Evolutionary conservation across 2,888 invertebrate species (phyloP), one percentile per base, ranked within the genome.

Genomic region (Temnothorax ravouxi): DNA sequence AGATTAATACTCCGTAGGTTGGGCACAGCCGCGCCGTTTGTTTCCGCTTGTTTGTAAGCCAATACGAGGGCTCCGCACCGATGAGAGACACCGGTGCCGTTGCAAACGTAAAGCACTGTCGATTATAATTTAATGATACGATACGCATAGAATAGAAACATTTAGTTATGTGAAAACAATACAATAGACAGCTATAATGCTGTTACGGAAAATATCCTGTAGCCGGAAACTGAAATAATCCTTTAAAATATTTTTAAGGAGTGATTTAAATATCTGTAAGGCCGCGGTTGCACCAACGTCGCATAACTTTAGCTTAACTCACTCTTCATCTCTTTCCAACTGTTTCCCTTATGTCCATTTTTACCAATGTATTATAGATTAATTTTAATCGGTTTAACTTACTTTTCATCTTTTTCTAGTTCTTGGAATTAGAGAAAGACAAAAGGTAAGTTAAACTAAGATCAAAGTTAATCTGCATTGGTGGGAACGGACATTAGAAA

Each of bases 1-100:
- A 91, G 91, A 91, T 92, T 91, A 92, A 92, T 91, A 89, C 88
- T 80, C 88, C 87, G 69, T 76, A 76, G 81, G 79, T 50, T 72
- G 59, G 50, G 61, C 80, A 59, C 75, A 71, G 72, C 81, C 84
- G 83, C 79, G 77, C 86, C 83, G 81, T 88, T 88, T 87, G 86
- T 88, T 86, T 87, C 89, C 84, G 72, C 29, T 86, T 84, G 84
- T 84, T 80, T 69, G 79, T 62, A 75, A 84, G 50, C 80, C 75
- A 71, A 84, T 77, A 80, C 84, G 41, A 44, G 29, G 29, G 61
- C 11, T 66, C 66, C 59, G 69, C 38, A 52, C 56, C 56, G 66
- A 85, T 72, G 76, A 83, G 77, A 67, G 82, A 62, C 47, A 54
- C 59, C 75, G 59, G 29, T 15, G 18, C 29, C 54, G 29, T 47